Conservation (phyloP, 2,888 invertebrate genomes). For the Bellardia bayeri region DNA sequence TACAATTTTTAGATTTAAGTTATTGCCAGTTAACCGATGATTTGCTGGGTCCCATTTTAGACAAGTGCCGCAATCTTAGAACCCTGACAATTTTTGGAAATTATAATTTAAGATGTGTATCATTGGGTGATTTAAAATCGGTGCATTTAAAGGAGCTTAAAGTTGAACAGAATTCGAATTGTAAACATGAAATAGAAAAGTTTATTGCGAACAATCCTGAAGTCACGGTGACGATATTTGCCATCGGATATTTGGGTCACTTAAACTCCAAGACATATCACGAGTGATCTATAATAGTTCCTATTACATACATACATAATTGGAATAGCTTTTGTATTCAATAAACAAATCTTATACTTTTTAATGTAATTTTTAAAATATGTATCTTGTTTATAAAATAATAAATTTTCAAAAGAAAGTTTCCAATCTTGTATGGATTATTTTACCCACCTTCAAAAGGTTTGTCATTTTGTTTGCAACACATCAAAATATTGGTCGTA, state of each 20-base stretch:
- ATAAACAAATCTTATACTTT: too few species aligned
- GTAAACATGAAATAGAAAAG: conserved; percentile 55
- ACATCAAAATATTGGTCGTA: too few species aligned
- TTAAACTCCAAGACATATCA: conserved; percentile 20
- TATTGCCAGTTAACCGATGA: conserved; percentile 72
- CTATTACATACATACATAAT: neutral
- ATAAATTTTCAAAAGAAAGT: too few species aligned
- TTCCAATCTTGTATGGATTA: too few species aligned
- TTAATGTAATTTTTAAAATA: too few species aligned
- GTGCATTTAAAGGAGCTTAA: conserved; percentile 51
- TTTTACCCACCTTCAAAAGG: too few species aligned
- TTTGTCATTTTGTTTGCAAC: too few species aligned
- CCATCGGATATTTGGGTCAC: conserved; percentile 48
- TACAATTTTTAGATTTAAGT: conserved; percentile 66
- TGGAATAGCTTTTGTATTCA: too few species aligned
- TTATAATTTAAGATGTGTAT: conserved; percentile 65
- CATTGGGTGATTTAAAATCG: conserved; percentile 46
- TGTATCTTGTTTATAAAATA: too few species aligned
- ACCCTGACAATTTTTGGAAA: conserved; percentile 69
- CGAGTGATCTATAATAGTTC: neutral
- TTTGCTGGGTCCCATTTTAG: conserved; percentile 63
- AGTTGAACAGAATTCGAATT: conserved; percentile 68
- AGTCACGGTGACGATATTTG: conserved; percentile 35
- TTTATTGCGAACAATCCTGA: conserved; percentile 45
- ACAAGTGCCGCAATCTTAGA: conserved; percentile 54